These are phyloP conservation scores for Selenia dentaria DNA, from an alignment of 2,888 invertebrate genomes.

Conservation along the genomic window DNA sequence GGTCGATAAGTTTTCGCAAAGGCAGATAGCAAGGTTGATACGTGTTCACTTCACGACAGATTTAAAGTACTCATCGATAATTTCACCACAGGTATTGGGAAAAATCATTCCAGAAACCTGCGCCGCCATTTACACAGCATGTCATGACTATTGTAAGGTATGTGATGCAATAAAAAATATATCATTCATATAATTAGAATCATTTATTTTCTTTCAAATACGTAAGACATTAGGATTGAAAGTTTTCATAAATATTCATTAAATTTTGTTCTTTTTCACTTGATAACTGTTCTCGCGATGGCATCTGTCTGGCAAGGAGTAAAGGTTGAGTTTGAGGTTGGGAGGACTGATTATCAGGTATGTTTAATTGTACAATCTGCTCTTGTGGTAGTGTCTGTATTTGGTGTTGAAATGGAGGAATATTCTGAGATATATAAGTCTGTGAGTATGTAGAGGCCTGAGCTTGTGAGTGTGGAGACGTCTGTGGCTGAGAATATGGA, in stretches of 20 bases:
- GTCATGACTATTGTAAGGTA: too few species aligned
- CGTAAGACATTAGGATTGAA: not conserved
- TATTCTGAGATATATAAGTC: not conserved
- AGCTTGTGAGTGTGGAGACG: not conserved
- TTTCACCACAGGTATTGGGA: too few species aligned
- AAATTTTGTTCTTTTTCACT: not conserved
- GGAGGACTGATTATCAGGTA: not conserved
- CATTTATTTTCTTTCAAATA: too few species aligned
- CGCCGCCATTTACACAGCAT: too few species aligned
- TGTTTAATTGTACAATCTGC: not conserved
- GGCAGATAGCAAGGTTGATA: too few species aligned
- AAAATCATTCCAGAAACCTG: too few species aligned
- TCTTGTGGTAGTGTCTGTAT: not conserved
- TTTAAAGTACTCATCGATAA: too few species aligned
- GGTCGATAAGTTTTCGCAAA: too few species aligned
- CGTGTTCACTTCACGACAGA: too few species aligned
- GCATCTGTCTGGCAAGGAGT: not conserved
- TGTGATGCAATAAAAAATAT: too few species aligned
- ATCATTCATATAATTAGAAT: too few species aligned
- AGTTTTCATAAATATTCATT: not conserved
- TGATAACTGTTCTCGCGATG: not conserved
- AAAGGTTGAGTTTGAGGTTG: not conserved
- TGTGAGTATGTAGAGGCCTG: not conserved
- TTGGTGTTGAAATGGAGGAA: not conserved
- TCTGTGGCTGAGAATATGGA: not conserved